These are phyloP conservation scores for Pitangus sulphuratus DNA, from an alignment of 2,797 vertebrate genomes.

Conservation along the genomic window DNA sequence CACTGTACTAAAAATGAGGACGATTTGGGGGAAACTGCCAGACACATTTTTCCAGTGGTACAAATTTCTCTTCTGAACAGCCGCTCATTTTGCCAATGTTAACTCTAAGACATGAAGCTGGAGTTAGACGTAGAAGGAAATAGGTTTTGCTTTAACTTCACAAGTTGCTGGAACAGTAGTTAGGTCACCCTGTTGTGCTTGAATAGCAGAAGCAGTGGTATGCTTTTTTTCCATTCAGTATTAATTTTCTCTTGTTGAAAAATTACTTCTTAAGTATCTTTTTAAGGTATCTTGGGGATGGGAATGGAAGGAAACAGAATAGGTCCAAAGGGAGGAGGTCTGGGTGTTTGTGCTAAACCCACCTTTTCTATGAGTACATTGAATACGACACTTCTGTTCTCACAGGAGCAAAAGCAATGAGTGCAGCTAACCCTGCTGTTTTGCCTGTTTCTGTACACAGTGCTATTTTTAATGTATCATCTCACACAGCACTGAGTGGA, in stretches of 20 bases:
- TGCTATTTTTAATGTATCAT: slow-evolving; percentile 2
- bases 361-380: not conserved
- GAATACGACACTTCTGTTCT: not conserved
- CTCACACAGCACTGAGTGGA: not conserved
- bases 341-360: not conserved
- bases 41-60: slow-evolving; percentile 7
- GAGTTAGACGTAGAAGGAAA: not conserved
- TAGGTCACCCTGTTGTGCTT: not conserved
- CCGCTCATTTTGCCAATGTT: slow-evolving; percentile 12
- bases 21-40: slow-evolving; percentile 39
- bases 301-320: not conserved
- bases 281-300: not conserved
- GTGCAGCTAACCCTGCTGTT: not conserved
- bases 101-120: not conserved
- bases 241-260: not conserved
- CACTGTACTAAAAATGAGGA: slow-evolving; percentile 56
- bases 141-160: not conserved
- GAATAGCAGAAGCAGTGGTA: not conserved
- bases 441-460: accelerated
- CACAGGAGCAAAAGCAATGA: not conserved
- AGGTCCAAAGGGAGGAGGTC: not conserved
- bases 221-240: not conserved
- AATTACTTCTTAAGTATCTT: not conserved
- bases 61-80: slow-evolving; percentile 18
- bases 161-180: not conserved